phyloP scores from a whole-genome alignment of 2,888 invertebrate species.

The Latheticus oryzae region DNA sequence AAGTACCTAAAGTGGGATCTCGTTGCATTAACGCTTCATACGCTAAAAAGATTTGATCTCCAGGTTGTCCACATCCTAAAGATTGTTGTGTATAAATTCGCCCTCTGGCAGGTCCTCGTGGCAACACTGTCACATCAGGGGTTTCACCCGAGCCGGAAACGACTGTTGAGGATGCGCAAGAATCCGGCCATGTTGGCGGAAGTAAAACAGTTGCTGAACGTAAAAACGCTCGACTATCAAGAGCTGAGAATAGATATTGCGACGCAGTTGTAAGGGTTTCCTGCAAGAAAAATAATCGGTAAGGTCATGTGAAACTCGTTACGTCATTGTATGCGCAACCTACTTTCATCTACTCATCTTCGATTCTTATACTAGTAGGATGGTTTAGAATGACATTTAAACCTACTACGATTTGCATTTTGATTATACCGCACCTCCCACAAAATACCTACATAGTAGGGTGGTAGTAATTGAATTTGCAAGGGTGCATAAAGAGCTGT shows the following conservation, averaged over 20 bases:
- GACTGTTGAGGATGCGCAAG: slow-evolving; percentile 64
- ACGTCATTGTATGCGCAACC: slow-evolving; percentile 22
- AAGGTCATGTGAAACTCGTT: slow-evolving; percentile 28
- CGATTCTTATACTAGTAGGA: too few species aligned
- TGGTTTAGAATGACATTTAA: too few species aligned
- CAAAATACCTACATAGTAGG: neutral
- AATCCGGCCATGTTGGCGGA: slow-evolving; percentile 71
- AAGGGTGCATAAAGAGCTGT: slow-evolving; percentile 29
- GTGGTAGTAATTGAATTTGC: slow-evolving; percentile 22
- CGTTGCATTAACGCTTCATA: slow-evolving; percentile 62
- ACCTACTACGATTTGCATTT: slow-evolving; percentile 1
- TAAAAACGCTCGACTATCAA: slow-evolving; percentile 70
- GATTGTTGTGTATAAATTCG: slow-evolving; percentile 74
- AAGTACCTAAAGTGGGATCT: slow-evolving; percentile 60
- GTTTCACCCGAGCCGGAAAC: slow-evolving; percentile 67
- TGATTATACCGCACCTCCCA: neutral
- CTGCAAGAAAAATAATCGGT: slow-evolving; percentile 59
- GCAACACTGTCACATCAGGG: slow-evolving; percentile 69
- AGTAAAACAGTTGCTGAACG: slow-evolving; percentile 71
- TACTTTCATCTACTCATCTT: slow-evolving; percentile 28
- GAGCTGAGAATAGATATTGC: slow-evolving; percentile 69
- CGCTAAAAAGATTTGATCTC: slow-evolving; percentile 70
- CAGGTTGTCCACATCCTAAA: slow-evolving; percentile 70
- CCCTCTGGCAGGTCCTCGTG: slow-evolving; percentile 68
- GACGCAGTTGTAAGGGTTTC: slow-evolving; percentile 69